Base-by-base conservation (phyloP, 2,113 vertebrate species). In the Notiomystis cincta region DNA sequence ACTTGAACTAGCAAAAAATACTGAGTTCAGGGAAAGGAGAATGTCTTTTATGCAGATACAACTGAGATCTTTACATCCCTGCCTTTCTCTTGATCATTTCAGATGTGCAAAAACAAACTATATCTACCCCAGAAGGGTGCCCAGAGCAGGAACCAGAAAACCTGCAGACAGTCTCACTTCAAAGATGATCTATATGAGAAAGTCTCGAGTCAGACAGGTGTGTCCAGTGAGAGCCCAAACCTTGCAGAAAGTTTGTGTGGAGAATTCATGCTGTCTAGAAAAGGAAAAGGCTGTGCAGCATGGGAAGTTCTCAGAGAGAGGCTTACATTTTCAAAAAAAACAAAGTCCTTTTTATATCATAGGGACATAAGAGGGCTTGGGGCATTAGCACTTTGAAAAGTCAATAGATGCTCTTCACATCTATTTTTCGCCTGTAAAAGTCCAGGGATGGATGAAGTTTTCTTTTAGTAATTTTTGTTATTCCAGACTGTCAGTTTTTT, bases 71-170 rank as follows among this genome's bases (percentile, higher is more conserved):
- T 61, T 31, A 25, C 3, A 31, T 21, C 12, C 7, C n/a, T 58
- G 7, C 13, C 6, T 66, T 82, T 86, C 22, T 8, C 20, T 69
- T 33, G 48, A 31, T 44, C 7, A 14, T 27, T 60, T 16, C 9
- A 44, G 12, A n/a, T 25, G 25, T 23, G 14, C 14, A 17, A 73
- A 38, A 40, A 6, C 9, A 33, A 66, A 31, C 6, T 23, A 5
- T 38, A 37, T 25, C 2, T 0, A 75, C 3, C 4, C 7, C 7
- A 40, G 61, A 67, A 48, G 13, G 5, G 1, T 14, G 7, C 1
- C 13, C 48, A 76, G 37, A 61, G 3, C 0, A 8, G 8, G 14
- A 31, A 33, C 11, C 31, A 58, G 16, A 57, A 67, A 83, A 71
- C 44, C 15, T 71, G 15, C 18, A 65, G 23, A 22, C 25, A n/a